phyloP scores from a whole-genome alignment of 2,888 invertebrate species.

The Eupithecia tripunctaria region DNA sequence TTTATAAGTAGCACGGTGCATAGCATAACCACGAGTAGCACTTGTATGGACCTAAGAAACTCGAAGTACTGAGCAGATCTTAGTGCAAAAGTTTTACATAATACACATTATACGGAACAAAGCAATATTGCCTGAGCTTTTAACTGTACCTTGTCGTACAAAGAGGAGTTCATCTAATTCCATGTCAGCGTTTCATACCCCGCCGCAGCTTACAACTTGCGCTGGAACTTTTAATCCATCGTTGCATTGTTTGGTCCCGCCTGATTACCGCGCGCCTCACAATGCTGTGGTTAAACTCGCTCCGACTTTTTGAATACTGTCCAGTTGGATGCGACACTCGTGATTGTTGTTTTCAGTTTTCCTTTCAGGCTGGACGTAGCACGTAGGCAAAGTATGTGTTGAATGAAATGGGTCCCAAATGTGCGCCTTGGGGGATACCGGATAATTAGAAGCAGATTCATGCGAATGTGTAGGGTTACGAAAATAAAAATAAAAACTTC shows the following conservation, averaged over 20 bases:
- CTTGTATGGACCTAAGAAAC: background rate
- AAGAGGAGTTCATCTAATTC: conserved; percentile 31
- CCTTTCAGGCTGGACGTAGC: background rate
- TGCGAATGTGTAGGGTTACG: background rate
- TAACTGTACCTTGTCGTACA: conserved; percentile 13
- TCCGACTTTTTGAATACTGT: conserved; percentile 33
- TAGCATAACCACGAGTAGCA: background rate
- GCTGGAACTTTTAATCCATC: conserved; percentile 74
- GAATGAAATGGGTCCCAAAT: background rate
- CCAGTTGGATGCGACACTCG: conserved; percentile 21
- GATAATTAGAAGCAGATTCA: background rate
- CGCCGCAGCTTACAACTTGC: conserved; percentile 47
- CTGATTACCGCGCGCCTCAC: conserved; percentile 63
- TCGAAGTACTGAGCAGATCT: background rate
- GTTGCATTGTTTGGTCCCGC: conserved; percentile 68
- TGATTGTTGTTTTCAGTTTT: conserved; percentile 20
- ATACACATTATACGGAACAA: conserved; percentile 8
- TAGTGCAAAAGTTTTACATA: conserved; percentile 7
- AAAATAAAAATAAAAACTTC: background rate
- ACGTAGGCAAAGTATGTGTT: background rate
- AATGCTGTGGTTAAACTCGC: conserved; percentile 34
- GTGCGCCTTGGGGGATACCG: conserved; percentile 17
- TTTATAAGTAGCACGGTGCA: no score
- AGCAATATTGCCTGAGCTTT: conserved; percentile 5
- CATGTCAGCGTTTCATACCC: conserved; percentile 29